These are phyloP conservation scores for Lerema accius DNA, from an alignment of 1,140 invertebrate species.

Conservation along the genomic window DNA sequence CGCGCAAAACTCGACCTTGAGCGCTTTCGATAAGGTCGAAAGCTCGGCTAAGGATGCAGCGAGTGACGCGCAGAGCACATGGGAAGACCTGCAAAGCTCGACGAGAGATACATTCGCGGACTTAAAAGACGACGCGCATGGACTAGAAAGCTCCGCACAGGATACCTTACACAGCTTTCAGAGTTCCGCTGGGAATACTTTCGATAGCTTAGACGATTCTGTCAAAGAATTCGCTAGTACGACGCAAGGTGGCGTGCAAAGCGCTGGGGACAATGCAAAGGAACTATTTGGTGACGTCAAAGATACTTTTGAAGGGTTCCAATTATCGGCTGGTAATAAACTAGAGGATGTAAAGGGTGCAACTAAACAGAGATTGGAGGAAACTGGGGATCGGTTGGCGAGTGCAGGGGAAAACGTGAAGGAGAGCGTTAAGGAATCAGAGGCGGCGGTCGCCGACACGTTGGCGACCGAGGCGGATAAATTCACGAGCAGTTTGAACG, in stretches of 20 bases:
- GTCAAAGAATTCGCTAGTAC: constrained; percentile 53
- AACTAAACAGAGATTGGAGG: constrained; percentile 53
- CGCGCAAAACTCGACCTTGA: constrained; percentile 69
- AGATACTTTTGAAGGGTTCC: constrained; percentile 70
- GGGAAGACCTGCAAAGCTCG: constrained; percentile 71
- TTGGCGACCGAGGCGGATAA: constrained; percentile 59
- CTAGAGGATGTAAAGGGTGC: constrained; percentile 66
- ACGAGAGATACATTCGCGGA: constrained; percentile 70
- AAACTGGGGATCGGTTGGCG: constrained; percentile 51
- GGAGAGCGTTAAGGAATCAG: constrained; percentile 45
- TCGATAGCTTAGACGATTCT: constrained; percentile 74
- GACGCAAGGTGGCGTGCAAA: constrained; percentile 42
- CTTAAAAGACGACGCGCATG: constrained; percentile 62
- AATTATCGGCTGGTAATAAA: constrained; percentile 71
- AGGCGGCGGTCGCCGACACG: constrained; percentile 48
- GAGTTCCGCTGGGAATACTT: constrained; percentile 75
- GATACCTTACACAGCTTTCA: constrained; percentile 75
- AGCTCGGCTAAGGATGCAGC: constrained; percentile 70
- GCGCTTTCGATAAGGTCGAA: constrained; percentile 73
- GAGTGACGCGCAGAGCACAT: constrained; percentile 58
- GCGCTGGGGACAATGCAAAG: constrained; percentile 48
- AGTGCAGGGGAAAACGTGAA: constrained; percentile 43
- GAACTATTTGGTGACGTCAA: constrained; percentile 64
- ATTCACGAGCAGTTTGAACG: constrained; percentile 70
- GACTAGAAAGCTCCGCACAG: constrained; percentile 66